A percentile compares a stretch with the other conserved stretches of the same genome.
Evolutionary conservation across 1,140 invertebrate species (phyloP).

Genomic region (Procambarus virginalis): DNA sequence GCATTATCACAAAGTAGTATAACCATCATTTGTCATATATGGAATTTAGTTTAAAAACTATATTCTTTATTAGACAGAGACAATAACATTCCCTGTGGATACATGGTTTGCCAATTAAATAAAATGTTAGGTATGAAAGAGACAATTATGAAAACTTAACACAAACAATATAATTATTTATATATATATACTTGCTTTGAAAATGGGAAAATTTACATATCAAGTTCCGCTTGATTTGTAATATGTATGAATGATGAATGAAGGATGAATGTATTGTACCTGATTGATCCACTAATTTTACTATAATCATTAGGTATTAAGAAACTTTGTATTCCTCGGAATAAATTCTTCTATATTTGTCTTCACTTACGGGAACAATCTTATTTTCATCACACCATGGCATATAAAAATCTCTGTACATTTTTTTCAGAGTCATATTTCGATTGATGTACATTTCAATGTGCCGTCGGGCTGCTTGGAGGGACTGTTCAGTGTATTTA

Average conservation of each 20-base stretch:
- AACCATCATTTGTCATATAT: background rate
- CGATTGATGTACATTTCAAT: conserved; percentile 63
- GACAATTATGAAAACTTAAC: conserved; percentile 13
- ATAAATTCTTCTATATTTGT: conserved; percentile 61
- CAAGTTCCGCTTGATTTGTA: background rate
- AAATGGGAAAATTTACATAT: conserved; percentile 25
- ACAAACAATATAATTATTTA: conserved; percentile 14
- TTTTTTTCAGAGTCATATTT: conserved; percentile 62
- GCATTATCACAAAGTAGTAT: conserved; percentile 9
- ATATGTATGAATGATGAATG: conserved; percentile 1
- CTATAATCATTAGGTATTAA: conserved; percentile 22
- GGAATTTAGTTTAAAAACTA: background rate
- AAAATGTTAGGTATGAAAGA: background rate
- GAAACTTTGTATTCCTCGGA: conserved; percentile 62
- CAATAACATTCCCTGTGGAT: background rate
- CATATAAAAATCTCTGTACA: conserved; percentile 57
- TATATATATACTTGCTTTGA: conserved; percentile 7
- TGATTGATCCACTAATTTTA: background rate
- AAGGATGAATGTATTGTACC: conserved; percentile 33
- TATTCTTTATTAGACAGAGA: background rate
- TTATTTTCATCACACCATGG: conserved; percentile 63
- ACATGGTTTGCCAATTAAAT: background rate
- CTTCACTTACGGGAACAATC: conserved; percentile 55
- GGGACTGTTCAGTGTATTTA: conserved; percentile 55
- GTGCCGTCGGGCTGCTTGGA: conserved; percentile 49